These are phyloP conservation scores for Brenthis ino DNA, from an alignment of 2,888 invertebrate genomes.

Conservation along the genomic window DNA sequence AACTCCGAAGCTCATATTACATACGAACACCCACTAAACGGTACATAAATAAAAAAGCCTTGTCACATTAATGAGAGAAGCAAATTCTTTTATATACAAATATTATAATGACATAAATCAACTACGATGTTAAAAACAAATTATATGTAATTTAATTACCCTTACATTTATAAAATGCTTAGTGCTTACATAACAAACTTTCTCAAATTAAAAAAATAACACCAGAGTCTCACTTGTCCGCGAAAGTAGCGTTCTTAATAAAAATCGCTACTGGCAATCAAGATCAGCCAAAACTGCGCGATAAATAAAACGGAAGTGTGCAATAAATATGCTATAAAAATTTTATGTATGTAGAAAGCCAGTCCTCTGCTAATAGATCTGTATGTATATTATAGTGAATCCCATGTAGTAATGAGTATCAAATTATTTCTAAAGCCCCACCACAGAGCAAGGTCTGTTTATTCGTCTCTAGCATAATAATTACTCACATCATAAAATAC, in stretches of 20 bases:
- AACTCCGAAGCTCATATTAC: too few species aligned
- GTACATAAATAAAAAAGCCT: too few species aligned
- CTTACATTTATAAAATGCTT: conserved; percentile 12
- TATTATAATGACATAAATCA: conserved; percentile 3
- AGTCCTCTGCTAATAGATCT: conserved; percentile 23
- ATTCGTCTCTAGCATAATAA: conserved; percentile 17
- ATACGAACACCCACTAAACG: too few species aligned
- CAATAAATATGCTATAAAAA: conserved; percentile 27
- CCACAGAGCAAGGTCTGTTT: conserved; percentile 21
- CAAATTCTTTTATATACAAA: background rate
- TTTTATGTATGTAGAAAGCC: conserved; percentile 34
- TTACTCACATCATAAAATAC: conserved; percentile 22
- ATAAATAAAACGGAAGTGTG: conserved; percentile 14
- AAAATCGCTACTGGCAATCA: conserved; percentile 19
- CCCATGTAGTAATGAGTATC: conserved; percentile 37
- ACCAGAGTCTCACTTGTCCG: conserved; percentile 5
- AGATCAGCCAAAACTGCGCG: conserved; percentile 15
- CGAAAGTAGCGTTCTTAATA: conserved; percentile 20
- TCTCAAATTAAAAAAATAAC: conserved; percentile 21
- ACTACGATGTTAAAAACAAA: conserved; percentile 5
- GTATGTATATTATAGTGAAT: conserved; percentile 12
- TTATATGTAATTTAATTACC: conserved; percentile 4
- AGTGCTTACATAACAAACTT: conserved; percentile 19
- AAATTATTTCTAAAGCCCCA: conserved; percentile 34
- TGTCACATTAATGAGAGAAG: background rate